Percentiles rank a stretch among this genome's conserved stretches.
Conservation (phyloP, 2,888 invertebrate genomes). For the Aleiodes testaceus region DNA sequence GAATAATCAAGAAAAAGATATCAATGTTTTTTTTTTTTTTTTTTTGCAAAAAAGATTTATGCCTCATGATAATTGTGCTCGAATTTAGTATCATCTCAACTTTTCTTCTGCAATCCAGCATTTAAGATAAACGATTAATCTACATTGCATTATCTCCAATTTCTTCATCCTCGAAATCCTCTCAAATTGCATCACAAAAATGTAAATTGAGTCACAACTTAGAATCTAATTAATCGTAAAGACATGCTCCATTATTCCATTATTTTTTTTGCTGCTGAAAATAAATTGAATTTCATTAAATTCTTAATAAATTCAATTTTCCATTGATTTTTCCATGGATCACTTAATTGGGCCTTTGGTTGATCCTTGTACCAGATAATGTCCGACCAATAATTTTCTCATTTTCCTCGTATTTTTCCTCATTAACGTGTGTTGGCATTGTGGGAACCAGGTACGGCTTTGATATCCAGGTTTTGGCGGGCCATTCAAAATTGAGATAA, state of each 20-base stretch:
- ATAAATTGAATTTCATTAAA: too few relatives aligned
- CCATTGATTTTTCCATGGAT: too few relatives aligned
- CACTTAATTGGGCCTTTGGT: too few relatives aligned
- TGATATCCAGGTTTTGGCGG: constrained; percentile 38
- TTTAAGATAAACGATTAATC: constrained; percentile 44
- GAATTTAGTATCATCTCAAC: constrained; percentile 71
- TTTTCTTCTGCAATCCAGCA: constrained; percentile 69
- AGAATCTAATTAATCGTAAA: too few relatives aligned
- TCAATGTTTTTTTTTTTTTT: constrained; percentile 10
- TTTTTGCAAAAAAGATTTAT: neutral
- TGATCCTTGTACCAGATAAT: neutral
- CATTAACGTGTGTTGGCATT: constrained; percentile 26
- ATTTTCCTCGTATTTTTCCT: neutral
- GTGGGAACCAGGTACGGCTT: constrained; percentile 61
- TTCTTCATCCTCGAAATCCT: too few relatives aligned
- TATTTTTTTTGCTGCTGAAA: too few relatives aligned
- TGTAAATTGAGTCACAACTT: too few relatives aligned
- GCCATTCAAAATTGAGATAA: neutral
- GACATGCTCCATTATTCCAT: too few relatives aligned
- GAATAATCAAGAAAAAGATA: constrained; percentile 15
- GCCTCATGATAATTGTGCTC: constrained; percentile 64
- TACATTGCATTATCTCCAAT: too few relatives aligned
- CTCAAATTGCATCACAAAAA: too few relatives aligned
- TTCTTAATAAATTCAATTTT: too few relatives aligned
- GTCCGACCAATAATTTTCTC: neutral